phyloP scores from a whole-genome alignment of 2,888 invertebrate species.

The Ptilodon capucinus region DNA sequence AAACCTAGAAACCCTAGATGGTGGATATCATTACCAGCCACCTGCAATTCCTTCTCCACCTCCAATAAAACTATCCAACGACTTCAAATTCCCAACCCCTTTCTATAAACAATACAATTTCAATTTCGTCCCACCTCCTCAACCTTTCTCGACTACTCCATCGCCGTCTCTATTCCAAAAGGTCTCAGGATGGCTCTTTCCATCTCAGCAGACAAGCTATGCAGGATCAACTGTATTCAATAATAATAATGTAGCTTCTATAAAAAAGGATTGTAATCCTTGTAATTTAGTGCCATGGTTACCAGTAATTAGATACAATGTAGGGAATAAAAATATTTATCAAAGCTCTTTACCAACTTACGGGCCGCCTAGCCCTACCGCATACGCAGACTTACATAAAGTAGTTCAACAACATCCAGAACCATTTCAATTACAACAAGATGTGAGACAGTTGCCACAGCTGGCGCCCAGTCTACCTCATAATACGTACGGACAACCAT shows the following conservation, averaged over 20 bases:
- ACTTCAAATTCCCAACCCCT: slow-evolving; percentile 73
- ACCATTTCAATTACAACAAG: slow-evolving; percentile 43
- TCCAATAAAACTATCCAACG: slow-evolving; percentile 35
- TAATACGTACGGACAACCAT: slow-evolving; percentile 55
- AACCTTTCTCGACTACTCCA: slow-evolving; percentile 67
- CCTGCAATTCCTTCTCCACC: slow-evolving; percentile 50
- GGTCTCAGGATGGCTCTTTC: slow-evolving; percentile 84
- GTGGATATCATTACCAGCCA: slow-evolving; percentile 61
- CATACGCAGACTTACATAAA: slow-evolving; percentile 48
- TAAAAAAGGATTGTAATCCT: slow-evolving; percentile 86
- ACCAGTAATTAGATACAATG: slow-evolving; percentile 84
- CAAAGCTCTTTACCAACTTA: slow-evolving; percentile 62
- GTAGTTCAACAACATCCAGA: slow-evolving; percentile 50
- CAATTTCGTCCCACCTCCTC: slow-evolving; percentile 72
- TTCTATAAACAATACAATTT: slow-evolving; percentile 77
- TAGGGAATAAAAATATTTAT: slow-evolving; percentile 60
- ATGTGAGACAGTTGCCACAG: slow-evolving; percentile 41
- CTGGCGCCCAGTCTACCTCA: slow-evolving; percentile 50
- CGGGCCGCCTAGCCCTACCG: slow-evolving; percentile 70
- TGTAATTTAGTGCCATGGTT: slow-evolving; percentile 93
- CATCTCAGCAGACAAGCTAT: slow-evolving; percentile 69
- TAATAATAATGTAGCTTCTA: slow-evolving; percentile 50
- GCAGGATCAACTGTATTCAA: slow-evolving; percentile 39
- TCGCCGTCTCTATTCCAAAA: slow-evolving; percentile 82
- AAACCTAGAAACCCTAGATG: slow-evolving; percentile 41